A percentile compares a stretch with the other conserved stretches of the same genome.
These are phyloP conservation scores for Cremastobaeus sp. DNA, from an alignment of 2,888 invertebrate species.

Conservation along the genomic window DNA sequence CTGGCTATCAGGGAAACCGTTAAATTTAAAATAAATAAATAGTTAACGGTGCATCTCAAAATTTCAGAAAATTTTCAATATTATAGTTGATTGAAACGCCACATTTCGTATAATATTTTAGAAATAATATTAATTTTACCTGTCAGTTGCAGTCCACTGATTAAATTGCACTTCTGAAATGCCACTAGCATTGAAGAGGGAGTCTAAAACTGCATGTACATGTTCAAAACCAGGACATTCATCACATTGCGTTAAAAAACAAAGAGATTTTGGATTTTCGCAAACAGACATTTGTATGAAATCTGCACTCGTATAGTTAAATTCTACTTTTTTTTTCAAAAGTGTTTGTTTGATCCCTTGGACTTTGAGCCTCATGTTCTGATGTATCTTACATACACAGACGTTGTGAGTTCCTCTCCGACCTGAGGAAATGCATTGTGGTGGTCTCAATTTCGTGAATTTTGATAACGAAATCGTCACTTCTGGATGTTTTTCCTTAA, in stretches of 20 bases:
- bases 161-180: slow-evolving; percentile 3
- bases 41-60: too few species aligned
- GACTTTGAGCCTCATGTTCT: slow-evolving; percentile 9
- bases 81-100: too few species aligned
- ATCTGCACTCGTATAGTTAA: slow-evolving; percentile 5
- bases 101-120: too few species aligned
- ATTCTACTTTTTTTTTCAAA: neutral
- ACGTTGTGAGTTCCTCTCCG: slow-evolving; percentile 29
- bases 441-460: slow-evolving; percentile 33
- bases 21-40: too few species aligned
- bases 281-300: neutral
- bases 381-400: slow-evolving; percentile 18
- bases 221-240: neutral
- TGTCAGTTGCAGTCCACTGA: slow-evolving; percentile 26
- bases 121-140: slow-evolving; percentile 14
- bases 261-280: neutral
- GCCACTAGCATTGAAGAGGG: neutral
- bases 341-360: slow-evolving; percentile 10
- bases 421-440: slow-evolving; percentile 27
- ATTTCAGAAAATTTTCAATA: too few species aligned
- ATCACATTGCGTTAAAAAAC: slow-evolving; percentile 5
- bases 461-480: slow-evolving; percentile 29
- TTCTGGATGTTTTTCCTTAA: slow-evolving; percentile 12
- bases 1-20: too few species aligned
- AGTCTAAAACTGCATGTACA: neutral